Conservation (phyloP, 1,140 invertebrate species). For the Atta cephalotes region DNA sequence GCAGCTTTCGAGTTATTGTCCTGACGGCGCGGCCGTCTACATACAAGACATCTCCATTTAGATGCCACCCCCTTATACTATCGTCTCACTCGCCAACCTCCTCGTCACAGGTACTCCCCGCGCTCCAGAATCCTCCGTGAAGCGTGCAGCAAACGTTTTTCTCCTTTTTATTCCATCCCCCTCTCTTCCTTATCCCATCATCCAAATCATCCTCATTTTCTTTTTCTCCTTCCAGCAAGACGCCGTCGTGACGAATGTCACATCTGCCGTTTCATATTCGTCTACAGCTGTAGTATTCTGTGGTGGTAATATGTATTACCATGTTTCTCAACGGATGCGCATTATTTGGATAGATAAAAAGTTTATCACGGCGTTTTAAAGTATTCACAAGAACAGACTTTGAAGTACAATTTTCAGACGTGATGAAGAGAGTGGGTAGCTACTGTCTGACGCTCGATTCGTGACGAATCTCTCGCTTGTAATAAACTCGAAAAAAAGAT, state of each 20-base stretch:
- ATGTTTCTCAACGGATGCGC: slow-evolving; percentile 24
- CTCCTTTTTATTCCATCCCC: slow-evolving; percentile 48
- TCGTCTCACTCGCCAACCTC: slow-evolving; percentile 62
- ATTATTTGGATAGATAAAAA: slow-evolving; percentile 52
- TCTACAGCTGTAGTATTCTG: slow-evolving; percentile 17
- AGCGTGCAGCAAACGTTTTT: slow-evolving; percentile 54
- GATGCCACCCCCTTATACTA: slow-evolving; percentile 75
- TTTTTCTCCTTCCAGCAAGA: slow-evolving; percentile 58
- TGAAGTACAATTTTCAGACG: slow-evolving; percentile 7
- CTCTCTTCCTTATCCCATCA: slow-evolving; percentile 11
- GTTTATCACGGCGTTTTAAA: slow-evolving; percentile 27
- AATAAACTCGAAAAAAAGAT: background rate
- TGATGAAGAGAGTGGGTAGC: background rate
- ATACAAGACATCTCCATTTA: slow-evolving; percentile 86
- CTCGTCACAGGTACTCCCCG: slow-evolving; percentile 40
- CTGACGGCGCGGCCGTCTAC: slow-evolving; percentile 81
- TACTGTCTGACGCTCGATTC: background rate
- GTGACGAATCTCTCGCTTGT: too few relatives aligned
- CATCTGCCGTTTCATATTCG: slow-evolving; percentile 62
- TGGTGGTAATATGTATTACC: slow-evolving; percentile 19
- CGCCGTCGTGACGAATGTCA: slow-evolving; percentile 48
- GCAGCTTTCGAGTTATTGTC: slow-evolving; percentile 79
- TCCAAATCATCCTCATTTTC: slow-evolving; percentile 47
- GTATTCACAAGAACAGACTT: background rate
- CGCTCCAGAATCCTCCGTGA: background rate